A percentile compares a stretch with the other conserved stretches of the same genome.
Evolutionary conservation across 1,140 invertebrate genomes (phyloP).

Genomic region (Dreissena polymorpha): DNA sequence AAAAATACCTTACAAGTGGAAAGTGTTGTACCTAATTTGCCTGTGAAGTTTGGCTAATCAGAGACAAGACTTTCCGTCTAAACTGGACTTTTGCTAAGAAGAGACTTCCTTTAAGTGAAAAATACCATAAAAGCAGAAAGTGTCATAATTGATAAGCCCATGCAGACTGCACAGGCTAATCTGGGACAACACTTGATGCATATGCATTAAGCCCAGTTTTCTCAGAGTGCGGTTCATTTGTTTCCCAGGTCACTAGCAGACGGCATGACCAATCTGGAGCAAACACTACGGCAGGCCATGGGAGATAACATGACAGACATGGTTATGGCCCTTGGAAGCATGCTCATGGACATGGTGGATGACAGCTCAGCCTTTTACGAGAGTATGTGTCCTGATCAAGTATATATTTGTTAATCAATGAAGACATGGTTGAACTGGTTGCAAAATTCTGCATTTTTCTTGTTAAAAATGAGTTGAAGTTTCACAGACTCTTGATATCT

Average conservation of each 20-base stretch:
- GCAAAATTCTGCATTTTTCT: not conserved
- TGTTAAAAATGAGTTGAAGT: not conserved
- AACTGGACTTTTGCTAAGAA: too few relatives aligned
- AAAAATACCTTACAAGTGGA: too few relatives aligned
- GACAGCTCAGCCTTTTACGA: not conserved
- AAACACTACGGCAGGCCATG: not conserved
- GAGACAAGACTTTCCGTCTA: too few relatives aligned
- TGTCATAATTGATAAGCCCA: too few relatives aligned
- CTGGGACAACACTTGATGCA: too few relatives aligned
- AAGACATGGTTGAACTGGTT: not conserved
- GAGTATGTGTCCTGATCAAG: not conserved
- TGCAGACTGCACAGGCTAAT: too few relatives aligned
- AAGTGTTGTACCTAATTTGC: too few relatives aligned
- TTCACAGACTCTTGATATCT: not conserved
- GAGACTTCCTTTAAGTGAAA: too few relatives aligned
- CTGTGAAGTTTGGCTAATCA: too few relatives aligned
- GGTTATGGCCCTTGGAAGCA: conserved; percentile 22
- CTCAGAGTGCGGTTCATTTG: too few relatives aligned
- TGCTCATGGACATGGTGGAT: conserved; percentile 30
- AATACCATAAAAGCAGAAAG: too few relatives aligned
- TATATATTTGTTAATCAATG: not conserved
- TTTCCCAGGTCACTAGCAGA: conserved; percentile 5
- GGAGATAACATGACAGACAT: conserved; percentile 10
- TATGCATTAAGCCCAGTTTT: too few relatives aligned
- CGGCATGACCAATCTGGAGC: conserved; percentile 6